These are phyloP conservation scores for Sparus aurata DNA, from an alignment of 2,797 vertebrate genomes.

Conservation along the genomic window DNA sequence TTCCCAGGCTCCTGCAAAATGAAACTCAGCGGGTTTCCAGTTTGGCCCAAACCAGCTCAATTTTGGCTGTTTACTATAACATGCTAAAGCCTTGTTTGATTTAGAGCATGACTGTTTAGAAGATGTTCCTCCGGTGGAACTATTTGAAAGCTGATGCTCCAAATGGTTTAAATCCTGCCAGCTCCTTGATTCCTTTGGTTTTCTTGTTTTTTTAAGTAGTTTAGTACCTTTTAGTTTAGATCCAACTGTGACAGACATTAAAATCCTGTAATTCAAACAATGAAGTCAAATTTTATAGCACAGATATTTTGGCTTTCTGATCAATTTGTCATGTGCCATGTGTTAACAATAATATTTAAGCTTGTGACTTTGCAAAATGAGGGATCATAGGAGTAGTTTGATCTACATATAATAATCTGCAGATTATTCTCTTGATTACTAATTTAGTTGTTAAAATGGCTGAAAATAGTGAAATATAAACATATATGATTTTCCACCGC, in stretches of 20 bases:
- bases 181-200: neutral
- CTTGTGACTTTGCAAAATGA: neutral
- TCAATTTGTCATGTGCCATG: neutral
- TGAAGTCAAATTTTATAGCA: neutral
- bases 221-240: neutral
- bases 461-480: no score
- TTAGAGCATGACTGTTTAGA: conserved; percentile 12
- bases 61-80: conserved; percentile 7
- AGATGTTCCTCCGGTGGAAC: conserved; percentile 15
- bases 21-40: conserved; percentile 31
- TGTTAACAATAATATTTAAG: neutral
- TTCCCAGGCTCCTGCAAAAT: neutral
- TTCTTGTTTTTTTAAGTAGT: neutral
- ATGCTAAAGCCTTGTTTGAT: conserved; percentile 17
- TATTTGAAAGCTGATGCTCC: conserved; percentile 12
- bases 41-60: neutral
- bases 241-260: neutral
- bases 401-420: no score
- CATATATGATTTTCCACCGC: no score
- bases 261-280: neutral
- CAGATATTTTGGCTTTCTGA: neutral
- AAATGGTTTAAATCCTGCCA: neutral
- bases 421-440: no score
- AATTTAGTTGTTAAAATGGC: no score
- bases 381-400: neutral